phyloP scores from a whole-genome alignment of 1,140 invertebrate genomes.

The Plectus sambesii region DNA sequence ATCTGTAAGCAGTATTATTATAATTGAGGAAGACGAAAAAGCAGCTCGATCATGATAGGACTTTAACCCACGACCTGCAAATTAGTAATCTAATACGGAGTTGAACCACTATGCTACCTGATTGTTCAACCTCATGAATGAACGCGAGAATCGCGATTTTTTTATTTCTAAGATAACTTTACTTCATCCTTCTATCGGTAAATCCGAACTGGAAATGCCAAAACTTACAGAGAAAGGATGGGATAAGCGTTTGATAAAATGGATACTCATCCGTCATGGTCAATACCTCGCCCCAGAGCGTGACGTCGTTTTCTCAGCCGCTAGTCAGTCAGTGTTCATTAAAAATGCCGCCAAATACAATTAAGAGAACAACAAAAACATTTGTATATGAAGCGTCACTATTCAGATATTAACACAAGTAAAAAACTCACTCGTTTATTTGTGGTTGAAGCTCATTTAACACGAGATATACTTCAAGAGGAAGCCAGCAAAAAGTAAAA shows the following conservation, averaged over 20 bases:
- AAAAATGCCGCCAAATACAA: background rate
- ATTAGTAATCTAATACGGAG: background rate
- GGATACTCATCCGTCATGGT: background rate
- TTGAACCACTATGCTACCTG: background rate
- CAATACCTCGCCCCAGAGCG: background rate
- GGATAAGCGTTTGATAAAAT: background rate
- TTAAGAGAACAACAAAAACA: background rate
- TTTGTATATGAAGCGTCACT: background rate
- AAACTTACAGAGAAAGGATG: background rate
- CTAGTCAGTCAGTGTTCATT: background rate
- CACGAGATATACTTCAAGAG: conserved; percentile 44
- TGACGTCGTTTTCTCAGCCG: background rate
- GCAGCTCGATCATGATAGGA: background rate
- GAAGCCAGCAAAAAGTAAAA: no score
- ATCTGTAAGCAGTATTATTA: conserved; percentile 33
- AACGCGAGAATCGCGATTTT: background rate
- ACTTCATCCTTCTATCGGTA: background rate
- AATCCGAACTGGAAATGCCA: background rate
- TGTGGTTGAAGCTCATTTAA: conserved; percentile 35
- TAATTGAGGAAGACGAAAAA: background rate
- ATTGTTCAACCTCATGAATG: background rate
- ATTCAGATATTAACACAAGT: background rate
- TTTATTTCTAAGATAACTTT: background rate
- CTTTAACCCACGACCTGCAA: background rate
- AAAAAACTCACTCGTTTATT: conserved; percentile 43